Percentiles rank a stretch among this genome's conserved stretches.
Evolutionary conservation across 2,113 vertebrate species (phyloP).

Genomic region (Phyllostomus hastatus): DNA sequence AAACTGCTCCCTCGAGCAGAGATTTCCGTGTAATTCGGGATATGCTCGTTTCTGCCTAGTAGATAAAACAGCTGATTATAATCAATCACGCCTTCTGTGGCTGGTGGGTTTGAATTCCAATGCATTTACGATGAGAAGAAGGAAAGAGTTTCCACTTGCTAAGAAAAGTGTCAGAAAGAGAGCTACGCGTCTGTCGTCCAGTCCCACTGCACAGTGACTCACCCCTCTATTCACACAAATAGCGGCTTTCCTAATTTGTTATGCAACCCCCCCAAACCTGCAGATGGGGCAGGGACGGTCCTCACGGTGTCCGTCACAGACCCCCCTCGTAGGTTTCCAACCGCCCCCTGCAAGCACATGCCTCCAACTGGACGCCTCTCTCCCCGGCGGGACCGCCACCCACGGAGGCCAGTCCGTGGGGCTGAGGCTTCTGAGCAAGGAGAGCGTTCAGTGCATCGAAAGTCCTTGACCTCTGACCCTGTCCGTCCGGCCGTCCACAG

Average conservation of each 20-base stretch:
- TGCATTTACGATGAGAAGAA: background rate
- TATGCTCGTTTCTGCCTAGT: background rate
- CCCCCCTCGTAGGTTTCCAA: background rate
- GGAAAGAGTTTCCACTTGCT: background rate
- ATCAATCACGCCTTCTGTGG: background rate
- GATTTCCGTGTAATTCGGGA: background rate
- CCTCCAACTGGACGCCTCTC: background rate
- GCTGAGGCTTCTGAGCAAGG: background rate
- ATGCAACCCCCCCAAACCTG: background rate
- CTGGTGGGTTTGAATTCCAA: conserved; percentile 7
- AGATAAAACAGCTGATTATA: background rate
- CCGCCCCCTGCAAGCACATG: background rate
- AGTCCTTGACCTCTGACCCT: background rate
- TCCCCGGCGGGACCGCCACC: background rate
- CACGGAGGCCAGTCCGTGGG: background rate
- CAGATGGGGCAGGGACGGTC: background rate
- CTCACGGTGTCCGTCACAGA: background rate
- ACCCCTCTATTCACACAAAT: background rate
- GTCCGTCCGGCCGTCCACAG: background rate
- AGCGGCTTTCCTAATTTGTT: background rate
- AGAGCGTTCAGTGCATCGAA: background rate
- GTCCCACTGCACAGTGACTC: background rate
- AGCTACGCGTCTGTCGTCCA: background rate
- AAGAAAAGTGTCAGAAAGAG: background rate
- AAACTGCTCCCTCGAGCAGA: background rate